Percentiles rank a stretch among this genome's conserved stretches.
Evolutionary conservation across 1,140 invertebrate genomes (phyloP).

Genomic region (Elymnias hypermnestra): DNA sequence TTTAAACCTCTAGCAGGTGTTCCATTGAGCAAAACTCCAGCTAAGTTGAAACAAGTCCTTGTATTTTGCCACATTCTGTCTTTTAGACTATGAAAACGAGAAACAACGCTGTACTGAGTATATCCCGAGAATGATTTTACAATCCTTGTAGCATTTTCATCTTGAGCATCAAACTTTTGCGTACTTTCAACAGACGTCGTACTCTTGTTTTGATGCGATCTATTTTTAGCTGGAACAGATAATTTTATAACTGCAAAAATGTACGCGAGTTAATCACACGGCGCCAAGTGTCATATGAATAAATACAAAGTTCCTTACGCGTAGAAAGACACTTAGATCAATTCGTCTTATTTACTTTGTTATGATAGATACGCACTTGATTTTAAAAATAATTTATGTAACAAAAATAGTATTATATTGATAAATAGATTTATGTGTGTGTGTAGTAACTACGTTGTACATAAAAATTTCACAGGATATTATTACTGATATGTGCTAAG

Average conservation of each 20-base stretch:
- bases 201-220: constrained; percentile 62
- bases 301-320: constrained; percentile 16
- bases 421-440: too few species aligned
- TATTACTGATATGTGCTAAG: background rate
- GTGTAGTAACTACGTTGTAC: too few species aligned
- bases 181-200: constrained; percentile 42
- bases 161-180: constrained; percentile 28
- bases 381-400: constrained; percentile 2
- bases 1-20: constrained; percentile 37
- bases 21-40: constrained; percentile 46
- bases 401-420: too few species aligned
- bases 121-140: constrained; percentile 11
- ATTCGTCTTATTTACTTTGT: background rate
- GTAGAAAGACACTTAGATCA: constrained; percentile 1
- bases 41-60: constrained; percentile 50
- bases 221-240: constrained; percentile 72
- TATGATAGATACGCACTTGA: background rate
- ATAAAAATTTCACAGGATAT: too few species aligned
- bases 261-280: constrained; percentile 42
- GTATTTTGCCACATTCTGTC: constrained; percentile 62
- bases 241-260: constrained; percentile 41
- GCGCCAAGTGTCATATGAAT: constrained; percentile 70
- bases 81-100: constrained; percentile 29
- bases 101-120: constrained; percentile 2
- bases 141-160: constrained; percentile 28